Conservation (phyloP, 2,888 invertebrate genomes). For the Rhamphomyia laevipes region DNA sequence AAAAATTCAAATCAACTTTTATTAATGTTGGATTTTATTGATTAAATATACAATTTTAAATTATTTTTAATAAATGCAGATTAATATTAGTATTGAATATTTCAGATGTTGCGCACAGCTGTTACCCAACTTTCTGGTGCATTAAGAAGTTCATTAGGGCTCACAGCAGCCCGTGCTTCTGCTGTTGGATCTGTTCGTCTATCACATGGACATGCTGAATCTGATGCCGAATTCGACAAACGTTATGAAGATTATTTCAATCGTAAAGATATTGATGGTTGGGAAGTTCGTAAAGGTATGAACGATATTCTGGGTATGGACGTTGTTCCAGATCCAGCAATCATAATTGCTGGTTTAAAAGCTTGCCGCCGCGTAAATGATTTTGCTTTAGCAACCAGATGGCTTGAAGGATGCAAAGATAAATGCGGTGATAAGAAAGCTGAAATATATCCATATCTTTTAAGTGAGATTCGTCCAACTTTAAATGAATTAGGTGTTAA, state of each 20-base stretch:
- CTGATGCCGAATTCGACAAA: slow-evolving; percentile 76
- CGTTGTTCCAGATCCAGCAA: slow-evolving; percentile 82
- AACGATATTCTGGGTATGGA: slow-evolving; percentile 83
- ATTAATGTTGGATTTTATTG: too few species aligned
- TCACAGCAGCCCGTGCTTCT: slow-evolving; percentile 23
- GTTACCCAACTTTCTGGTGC: slow-evolving; percentile 37
- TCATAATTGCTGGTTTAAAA: slow-evolving; percentile 72
- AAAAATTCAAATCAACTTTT: too few species aligned
- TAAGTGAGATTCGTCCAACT: slow-evolving; percentile 85
- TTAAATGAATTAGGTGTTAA: slow-evolving; percentile 85
- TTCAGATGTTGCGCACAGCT: slow-evolving; percentile 42
- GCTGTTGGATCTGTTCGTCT: slow-evolving; percentile 28
- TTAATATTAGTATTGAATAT: slow-evolving; percentile 7
- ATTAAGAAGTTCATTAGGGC: slow-evolving; percentile 28
- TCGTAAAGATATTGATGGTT: slow-evolving; percentile 78
- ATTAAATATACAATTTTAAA: too few species aligned
- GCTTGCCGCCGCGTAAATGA: slow-evolving; percentile 94
- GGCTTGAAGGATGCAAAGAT: slow-evolving; percentile 81
- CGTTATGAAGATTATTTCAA: slow-evolving; percentile 76
- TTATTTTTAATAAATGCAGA: too few species aligned
- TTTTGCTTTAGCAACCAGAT: slow-evolving; percentile 82
- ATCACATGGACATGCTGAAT: slow-evolving; percentile 48
- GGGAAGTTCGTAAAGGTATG: slow-evolving; percentile 90
- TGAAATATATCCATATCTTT: slow-evolving; percentile 75
- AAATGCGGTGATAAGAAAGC: slow-evolving; percentile 68